Percentiles rank a stretch among this genome's conserved stretches.
These are phyloP conservation scores for Paedocypris sp. DNA, from an alignment of 2,113 vertebrate species.

Conservation along the genomic window DNA sequence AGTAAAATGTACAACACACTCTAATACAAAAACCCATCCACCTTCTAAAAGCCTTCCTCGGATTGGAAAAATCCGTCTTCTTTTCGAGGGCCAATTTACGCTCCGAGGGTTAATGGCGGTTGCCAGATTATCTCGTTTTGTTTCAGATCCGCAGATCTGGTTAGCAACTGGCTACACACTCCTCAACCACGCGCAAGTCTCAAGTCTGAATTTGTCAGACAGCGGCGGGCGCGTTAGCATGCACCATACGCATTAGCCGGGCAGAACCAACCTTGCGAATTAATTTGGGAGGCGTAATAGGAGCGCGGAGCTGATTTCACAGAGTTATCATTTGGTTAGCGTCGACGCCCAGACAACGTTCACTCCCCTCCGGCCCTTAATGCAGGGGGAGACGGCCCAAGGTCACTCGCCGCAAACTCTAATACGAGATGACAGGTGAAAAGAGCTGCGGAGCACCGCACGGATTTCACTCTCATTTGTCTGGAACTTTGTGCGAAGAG, in stretches of 20 bases:
- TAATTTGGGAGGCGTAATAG: constrained; percentile 67
- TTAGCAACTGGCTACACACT: too few species aligned
- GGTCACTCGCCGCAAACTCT: constrained; percentile 55
- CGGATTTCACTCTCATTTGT: constrained; percentile 56
- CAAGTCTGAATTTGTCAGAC: too few species aligned
- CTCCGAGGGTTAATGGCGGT: too few species aligned
- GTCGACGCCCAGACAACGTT: constrained; percentile 42
- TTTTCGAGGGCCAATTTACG: too few species aligned
- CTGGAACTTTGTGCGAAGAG: constrained; percentile 16
- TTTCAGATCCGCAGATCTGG: too few species aligned
- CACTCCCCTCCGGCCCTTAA: constrained; percentile 36
- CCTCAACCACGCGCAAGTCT: too few species aligned
- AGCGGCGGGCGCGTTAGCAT: constrained; percentile 33
- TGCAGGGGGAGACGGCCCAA: constrained; percentile 48
- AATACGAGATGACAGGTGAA: constrained; percentile 69
- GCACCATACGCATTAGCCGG: constrained; percentile 51
- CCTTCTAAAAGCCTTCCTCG: too few species aligned
- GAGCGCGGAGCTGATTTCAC: constrained; percentile 63
- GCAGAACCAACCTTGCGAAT: constrained; percentile 62
- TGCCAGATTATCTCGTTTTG: too few species aligned
- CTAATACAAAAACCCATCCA: too few species aligned
- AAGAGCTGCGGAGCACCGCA: constrained; percentile 52
- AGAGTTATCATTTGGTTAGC: constrained; percentile 61
- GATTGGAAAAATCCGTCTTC: too few species aligned
- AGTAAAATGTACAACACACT: too few species aligned